Base-by-base conservation (phyloP, 2,888 invertebrate genomes). In the Caenorhabditis angaria region DNA sequence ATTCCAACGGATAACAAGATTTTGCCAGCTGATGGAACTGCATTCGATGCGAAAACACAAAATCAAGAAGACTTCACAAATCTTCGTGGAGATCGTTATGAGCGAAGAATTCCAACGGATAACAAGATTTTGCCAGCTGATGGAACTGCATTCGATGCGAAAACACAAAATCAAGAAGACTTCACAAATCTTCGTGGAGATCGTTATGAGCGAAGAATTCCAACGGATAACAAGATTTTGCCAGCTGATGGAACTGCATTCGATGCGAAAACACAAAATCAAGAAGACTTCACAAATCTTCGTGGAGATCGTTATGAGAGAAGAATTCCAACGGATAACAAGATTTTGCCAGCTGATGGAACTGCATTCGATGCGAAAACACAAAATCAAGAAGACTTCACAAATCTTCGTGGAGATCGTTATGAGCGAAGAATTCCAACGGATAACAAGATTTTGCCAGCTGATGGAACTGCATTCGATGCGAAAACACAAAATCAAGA, bases 391-490 rank as follows among this genome's bases (percentile, higher is more conserved):
- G 65, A 67, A 10, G 77, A 78, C 20, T 82, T 72, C 55, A 61
- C 61, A 14, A 48, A 57, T 51, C 65, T 73, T 35, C 50, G 63
- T 28, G 78, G 78, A 12, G 78, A 81, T 32, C 69, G 81, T 12
- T 76, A 74, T 55, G 81, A 71, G 18, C 47, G 58, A 24, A 66
- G 58, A 50, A 59, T 61, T 20, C 81, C 83, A 18, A 48, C 51
- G 12, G 83, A 82, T 53, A 76, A 82, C 22, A 65, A 82, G 32
- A 51, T 83, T 22, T 57, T 82, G 20, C 65, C 72, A 55, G 73
- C 76, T 8, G 72, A 81, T 24, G 80, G 77, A 12, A 25, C 56
- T 2, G 28, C 47, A n/a, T 82, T 82, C 56, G 65, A 53, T 4
- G 61, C 61, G 1, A 70, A 70, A 53, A 81, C 77, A 0, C 62